phyloP scores from a whole-genome alignment of 2,888 invertebrate genomes.

The Lasioglossum calceatum region DNA sequence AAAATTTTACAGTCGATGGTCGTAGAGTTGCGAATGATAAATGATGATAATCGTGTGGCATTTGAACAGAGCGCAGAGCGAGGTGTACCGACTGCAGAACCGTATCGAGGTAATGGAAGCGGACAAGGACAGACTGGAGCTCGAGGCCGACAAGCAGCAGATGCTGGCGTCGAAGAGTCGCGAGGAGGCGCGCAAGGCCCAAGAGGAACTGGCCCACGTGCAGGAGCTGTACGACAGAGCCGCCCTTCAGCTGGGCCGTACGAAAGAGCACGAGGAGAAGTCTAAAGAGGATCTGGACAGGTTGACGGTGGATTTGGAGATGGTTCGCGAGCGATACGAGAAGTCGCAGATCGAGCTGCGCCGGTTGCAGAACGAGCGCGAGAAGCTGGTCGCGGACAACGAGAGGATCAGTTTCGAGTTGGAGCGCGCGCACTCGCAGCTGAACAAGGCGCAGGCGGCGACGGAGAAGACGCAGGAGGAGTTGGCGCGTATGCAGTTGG shows the following conservation, averaged over 20 bases:
- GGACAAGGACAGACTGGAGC: constrained; percentile 93
- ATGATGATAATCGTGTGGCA: background rate
- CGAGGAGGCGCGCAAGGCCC: constrained; percentile 94
- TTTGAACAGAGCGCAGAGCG: constrained; percentile 91
- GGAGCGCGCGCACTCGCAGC: constrained; percentile 94
- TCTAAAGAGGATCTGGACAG: constrained; percentile 93
- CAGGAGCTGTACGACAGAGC: constrained; percentile 96
- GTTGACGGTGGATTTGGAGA: constrained; percentile 92
- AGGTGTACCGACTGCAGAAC: constrained; percentile 94
- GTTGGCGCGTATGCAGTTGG: constrained; percentile 93
- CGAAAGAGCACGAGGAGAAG: constrained; percentile 96
- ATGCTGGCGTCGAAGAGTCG: constrained; percentile 92
- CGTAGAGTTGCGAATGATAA: background rate
- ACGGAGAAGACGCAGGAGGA: constrained; percentile 96
- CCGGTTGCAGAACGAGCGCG: constrained; percentile 93
- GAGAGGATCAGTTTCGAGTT: constrained; percentile 94
- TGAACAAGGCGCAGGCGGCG: constrained; percentile 92
- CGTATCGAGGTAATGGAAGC: constrained; percentile 95
- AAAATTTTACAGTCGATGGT: too few species aligned
- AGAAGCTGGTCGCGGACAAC: constrained; percentile 93
- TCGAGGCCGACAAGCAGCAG: constrained; percentile 94
- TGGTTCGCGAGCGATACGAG: constrained; percentile 95
- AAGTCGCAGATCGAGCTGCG: constrained; percentile 94
- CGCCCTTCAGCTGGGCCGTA: constrained; percentile 92
- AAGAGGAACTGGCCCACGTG: constrained; percentile 93